Percentiles rank a stretch among this genome's conserved stretches.
phyloP scores from a whole-genome alignment of 2,797 vertebrate species.

The Protonibea diacanthus region DNA sequence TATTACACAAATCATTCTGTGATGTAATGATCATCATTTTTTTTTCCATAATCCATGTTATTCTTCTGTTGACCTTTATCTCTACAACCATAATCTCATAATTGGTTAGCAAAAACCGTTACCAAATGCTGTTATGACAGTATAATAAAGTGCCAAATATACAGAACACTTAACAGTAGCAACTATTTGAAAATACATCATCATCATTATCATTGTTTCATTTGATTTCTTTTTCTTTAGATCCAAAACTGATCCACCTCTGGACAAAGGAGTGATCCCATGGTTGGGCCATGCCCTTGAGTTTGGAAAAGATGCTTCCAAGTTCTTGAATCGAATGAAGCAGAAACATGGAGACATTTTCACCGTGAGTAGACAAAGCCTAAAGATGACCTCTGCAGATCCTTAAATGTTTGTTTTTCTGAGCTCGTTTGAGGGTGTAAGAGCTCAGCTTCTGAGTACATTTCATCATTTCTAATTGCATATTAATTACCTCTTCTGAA shows the following conservation, averaged over 20 bases:
- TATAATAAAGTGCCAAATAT: neutral
- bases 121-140: neutral
- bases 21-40: neutral
- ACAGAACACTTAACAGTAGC: neutral
- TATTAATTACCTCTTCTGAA: neutral
- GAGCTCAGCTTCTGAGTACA: too few species aligned
- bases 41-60: neutral
- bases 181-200: neutral
- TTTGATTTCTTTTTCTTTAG: constrained; percentile 65
- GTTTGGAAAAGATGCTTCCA: constrained; percentile 89
- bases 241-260: constrained; percentile 86
- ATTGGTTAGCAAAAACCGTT: neutral
- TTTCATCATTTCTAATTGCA: neutral
- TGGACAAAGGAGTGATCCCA: constrained; percentile 89
- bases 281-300: constrained; percentile 92
- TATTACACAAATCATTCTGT: neutral
- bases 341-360: constrained; percentile 91
- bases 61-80: neutral
- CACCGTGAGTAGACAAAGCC: constrained; percentile 83
- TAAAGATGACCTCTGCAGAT: neutral
- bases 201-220: neutral
- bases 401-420: neutral
- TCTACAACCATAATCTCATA: neutral
- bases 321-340: constrained; percentile 90
- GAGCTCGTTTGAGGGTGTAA: neutral